Evolutionary conservation across 2,888 invertebrate genomes (phyloP), one percentile per base, ranked within the genome.

Genomic region (Epistrophe eligans): DNA sequence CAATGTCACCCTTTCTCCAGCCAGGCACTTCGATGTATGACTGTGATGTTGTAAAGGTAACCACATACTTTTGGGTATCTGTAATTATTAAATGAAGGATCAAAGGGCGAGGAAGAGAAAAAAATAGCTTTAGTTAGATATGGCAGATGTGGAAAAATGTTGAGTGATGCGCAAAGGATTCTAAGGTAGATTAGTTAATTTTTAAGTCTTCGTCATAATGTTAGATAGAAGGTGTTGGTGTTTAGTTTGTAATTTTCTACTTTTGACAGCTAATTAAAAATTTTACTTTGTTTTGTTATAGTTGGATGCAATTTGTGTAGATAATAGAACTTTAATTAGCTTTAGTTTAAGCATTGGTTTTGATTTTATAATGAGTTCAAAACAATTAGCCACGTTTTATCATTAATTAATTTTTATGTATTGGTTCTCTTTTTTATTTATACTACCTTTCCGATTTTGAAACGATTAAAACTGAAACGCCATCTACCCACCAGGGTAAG

Each of bases 1-100:
- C 97, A 88, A 98, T 96, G 91, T 98, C 98, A 1, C 98, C 98
- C 90, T 97, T 97, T 79, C 97, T 94, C 98, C 98, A 98, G 0
- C 98, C 97, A 0, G 97, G 98, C 2, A 98, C 97, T 93, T 98
- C 97, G 89, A 99, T 96, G 92, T 97, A 98, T 0, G 98, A 98
- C 90, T 97, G 97, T 38, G 97, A 97, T 0, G 98, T 98, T 62
- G 98, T 98, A 91, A 98, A 98, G 6, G 98, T 98, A 11, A 98
- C 98, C 9, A 98, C 98, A 92, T 97, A 98, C 89, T 97, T 95
- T 92, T 98, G 97, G 2, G 97, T 98, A 92, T 98, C 98, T 97
- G 88, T 11, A 55, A 93, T 89, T 35, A 32, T 8, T 24, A 24
- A 24, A 3, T 0, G 35, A 35, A 76, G 71, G 40, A 74, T 74